Evolutionary conservation across 2,113 vertebrate species (phyloP).

Genomic region (Rhea americana): DNA sequence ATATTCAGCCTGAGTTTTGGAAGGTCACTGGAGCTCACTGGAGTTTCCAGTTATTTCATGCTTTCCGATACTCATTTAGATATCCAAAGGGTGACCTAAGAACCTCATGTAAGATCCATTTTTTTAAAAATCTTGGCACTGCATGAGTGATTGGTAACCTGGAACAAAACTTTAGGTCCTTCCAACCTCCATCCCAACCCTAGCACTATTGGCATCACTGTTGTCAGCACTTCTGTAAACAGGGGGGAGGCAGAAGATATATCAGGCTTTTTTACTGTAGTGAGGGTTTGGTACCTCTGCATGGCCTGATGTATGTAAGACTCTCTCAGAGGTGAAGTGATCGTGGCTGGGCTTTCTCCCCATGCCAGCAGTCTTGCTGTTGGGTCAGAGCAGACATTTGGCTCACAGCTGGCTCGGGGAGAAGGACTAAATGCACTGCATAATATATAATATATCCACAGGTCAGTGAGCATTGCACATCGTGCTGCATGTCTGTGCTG

Average conservation of each 20-base stretch:
- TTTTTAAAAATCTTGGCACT: not conserved
- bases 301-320: accelerated
- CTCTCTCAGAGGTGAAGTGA: not conserved
- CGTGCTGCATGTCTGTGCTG: not conserved
- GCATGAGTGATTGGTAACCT: not conserved
- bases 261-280: not conserved
- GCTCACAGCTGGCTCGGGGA: not conserved
- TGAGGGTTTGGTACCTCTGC: not conserved
- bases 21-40: not conserved
- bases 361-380: accelerated
- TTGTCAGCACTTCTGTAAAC: accelerated
- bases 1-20: not conserved
- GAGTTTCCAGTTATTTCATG: not conserved
- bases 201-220: not conserved
- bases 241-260: not conserved
- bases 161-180: not conserved
- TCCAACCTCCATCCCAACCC: accelerated
- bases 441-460: not conserved
- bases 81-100: not conserved
- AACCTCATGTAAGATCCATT: not conserved
- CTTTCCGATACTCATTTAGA: not conserved
- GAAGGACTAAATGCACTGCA: not conserved
- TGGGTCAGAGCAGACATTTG: not conserved
- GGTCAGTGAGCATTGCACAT: conserved; percentile 9
- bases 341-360: not conserved